Evolutionary conservation across 2,888 invertebrate species (phyloP).

Genomic region (Microplitis manilae): DNA sequence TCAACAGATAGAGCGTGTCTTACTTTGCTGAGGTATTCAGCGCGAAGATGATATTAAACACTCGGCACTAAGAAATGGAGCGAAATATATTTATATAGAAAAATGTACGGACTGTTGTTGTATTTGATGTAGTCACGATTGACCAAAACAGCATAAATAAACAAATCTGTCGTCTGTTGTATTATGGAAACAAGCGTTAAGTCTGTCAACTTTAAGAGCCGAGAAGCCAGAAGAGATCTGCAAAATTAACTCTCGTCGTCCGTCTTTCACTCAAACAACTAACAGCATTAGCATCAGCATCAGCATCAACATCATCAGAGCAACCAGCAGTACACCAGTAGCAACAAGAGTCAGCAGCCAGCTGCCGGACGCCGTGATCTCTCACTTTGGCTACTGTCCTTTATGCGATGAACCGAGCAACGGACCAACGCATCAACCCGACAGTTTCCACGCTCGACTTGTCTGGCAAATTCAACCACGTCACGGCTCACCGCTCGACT

Average conservation of each 20-base stretch:
- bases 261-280: background rate
- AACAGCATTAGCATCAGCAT: background rate
- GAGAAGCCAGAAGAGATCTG: constrained; percentile 13
- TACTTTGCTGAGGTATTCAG: background rate
- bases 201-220: background rate
- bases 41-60: background rate
- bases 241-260: constrained; percentile 1
- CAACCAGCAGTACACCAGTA: background rate
- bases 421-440: constrained; percentile 15
- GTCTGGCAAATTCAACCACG: constrained; percentile 33
- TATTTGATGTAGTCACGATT: background rate
- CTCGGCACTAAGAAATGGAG: background rate
- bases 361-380: constrained; percentile 16
- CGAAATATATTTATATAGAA: background rate
- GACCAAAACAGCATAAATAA: constrained; percentile 3
- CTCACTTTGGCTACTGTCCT: constrained; percentile 24
- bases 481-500: constrained; percentile 35
- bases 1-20: constrained; percentile 31
- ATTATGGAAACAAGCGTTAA: constrained; percentile 22
- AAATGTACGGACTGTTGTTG: too few species aligned
- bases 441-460: constrained; percentile 39
- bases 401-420: background rate
- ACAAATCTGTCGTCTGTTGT: background rate
- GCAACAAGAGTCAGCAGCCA: background rate
- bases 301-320: background rate